A percentile compares a stretch with the other conserved stretches of the same genome.
These are phyloP conservation scores for Spicauda simplicius DNA, from an alignment of 2,888 invertebrate species.

Conservation along the genomic window DNA sequence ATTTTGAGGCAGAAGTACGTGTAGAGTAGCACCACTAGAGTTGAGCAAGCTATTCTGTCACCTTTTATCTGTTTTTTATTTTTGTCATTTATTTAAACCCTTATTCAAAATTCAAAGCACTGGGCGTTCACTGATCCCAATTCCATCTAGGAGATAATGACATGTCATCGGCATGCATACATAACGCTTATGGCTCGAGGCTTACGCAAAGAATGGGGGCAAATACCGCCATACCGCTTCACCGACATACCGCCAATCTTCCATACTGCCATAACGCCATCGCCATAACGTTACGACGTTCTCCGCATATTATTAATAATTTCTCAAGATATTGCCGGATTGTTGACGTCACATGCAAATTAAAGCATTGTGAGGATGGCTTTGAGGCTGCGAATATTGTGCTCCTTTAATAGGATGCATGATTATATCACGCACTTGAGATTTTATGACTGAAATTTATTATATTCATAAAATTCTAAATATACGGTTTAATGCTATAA, in stretches of 20 bases:
- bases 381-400: conserved; percentile 10
- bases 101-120: too few species aligned
- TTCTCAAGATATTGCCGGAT: conserved; percentile 43
- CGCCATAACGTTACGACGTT: conserved; percentile 34
- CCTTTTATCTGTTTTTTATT: too few species aligned
- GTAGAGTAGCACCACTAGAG: too few species aligned
- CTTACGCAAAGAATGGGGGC: conserved; percentile 23
- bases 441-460: background rate
- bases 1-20: too few species aligned
- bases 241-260: conserved; percentile 49
- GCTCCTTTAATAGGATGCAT: conserved; percentile 6
- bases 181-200: conserved; percentile 17
- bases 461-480: background rate
- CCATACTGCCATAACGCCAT: conserved; percentile 49
- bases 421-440: conserved; percentile 1
- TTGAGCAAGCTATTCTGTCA: too few species aligned
- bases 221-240: conserved; percentile 47
- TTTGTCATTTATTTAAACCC: too few species aligned
- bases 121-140: background rate
- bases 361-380: conserved; percentile 9
- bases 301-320: conserved; percentile 61
- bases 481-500: background rate
- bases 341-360: conserved; percentile 42
- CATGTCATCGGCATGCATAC: conserved; percentile 3
- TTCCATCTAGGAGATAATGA: background rate